Conservation (phyloP, 1,140 invertebrate genomes). For the Drosophila tropicalis region DNA sequence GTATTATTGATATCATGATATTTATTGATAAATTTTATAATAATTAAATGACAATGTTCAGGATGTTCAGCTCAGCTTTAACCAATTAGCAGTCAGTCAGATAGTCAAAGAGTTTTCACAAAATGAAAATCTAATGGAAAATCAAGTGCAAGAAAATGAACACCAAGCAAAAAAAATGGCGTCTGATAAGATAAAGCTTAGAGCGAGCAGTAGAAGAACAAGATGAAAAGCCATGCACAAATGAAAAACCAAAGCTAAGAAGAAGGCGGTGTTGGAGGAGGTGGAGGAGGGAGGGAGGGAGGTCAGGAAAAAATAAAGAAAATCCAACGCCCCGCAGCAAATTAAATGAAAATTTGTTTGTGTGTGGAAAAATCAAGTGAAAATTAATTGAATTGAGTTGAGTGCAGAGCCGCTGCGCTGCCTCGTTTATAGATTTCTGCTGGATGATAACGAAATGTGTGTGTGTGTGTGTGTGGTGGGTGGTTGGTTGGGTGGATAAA, state of each 20-base stretch:
- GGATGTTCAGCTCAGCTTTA: not conserved
- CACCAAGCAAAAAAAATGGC: slow-evolving; percentile 53
- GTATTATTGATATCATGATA: too few species aligned
- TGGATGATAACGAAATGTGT: slow-evolving; percentile 26
- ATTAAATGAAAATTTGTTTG: slow-evolving; percentile 82
- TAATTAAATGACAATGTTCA: not conserved
- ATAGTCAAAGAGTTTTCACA: slow-evolving; percentile 44
- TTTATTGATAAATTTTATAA: not conserved
- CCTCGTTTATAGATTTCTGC: slow-evolving; percentile 59
- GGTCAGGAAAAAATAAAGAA: slow-evolving; percentile 3
- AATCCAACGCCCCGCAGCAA: slow-evolving; percentile 68
- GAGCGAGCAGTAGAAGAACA: not conserved
- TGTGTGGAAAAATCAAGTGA: slow-evolving; percentile 82
- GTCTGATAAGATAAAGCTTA: slow-evolving; percentile 53
- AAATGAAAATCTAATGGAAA: slow-evolving; percentile 67
- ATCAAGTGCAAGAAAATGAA: slow-evolving; percentile 76
- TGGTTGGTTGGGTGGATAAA: not conserved
- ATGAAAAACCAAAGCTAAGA: slow-evolving; percentile 18
- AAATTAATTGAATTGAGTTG: slow-evolving; percentile 83
- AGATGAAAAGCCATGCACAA: not conserved
- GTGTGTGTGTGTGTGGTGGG: not conserved
- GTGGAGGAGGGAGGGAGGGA: not conserved
- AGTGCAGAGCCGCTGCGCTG: slow-evolving; percentile 63
- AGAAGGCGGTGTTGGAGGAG: too few species aligned
- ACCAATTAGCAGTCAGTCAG: slow-evolving; percentile 27